Evolutionary conservation across 2,888 invertebrate species (phyloP).

Genomic region (Cephonodes hylas): DNA sequence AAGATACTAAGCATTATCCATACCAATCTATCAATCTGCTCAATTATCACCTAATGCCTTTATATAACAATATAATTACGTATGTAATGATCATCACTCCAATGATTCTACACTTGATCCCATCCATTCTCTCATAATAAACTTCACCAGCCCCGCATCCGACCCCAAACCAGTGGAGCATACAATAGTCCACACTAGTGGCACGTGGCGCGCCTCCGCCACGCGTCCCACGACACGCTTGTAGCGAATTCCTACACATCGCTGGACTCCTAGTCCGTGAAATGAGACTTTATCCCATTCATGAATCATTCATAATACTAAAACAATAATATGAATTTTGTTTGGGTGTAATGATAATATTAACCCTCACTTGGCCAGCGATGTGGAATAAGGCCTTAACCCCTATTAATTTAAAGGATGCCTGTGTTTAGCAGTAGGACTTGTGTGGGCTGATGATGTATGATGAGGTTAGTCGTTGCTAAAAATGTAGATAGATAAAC

Average conservation of each 20-base stretch:
- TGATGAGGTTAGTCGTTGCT: no score
- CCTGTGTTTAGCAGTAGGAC: no score
- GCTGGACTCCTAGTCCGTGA: slow-evolving; percentile 51
- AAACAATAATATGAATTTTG: background rate
- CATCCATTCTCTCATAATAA: background rate
- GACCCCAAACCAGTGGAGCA: background rate
- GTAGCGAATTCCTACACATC: slow-evolving; percentile 36
- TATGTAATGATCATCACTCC: background rate
- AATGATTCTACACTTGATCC: background rate
- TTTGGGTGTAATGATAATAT: background rate
- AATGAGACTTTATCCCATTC: slow-evolving; percentile 42
- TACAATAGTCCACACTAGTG: slow-evolving; percentile 5
- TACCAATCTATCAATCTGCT: no score
- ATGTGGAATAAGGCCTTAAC: no score
- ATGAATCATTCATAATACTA: background rate
- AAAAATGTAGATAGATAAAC: no score
- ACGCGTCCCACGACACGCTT: slow-evolving; percentile 36
- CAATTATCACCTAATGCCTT: no score
- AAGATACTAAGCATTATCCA: no score
- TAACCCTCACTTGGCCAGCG: no score
- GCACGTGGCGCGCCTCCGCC: slow-evolving; percentile 25
- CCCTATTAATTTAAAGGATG: no score
- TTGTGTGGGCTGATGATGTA: no score
- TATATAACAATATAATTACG: background rate
- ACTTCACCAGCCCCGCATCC: background rate